Base-by-base conservation (phyloP, 2,113 vertebrate species). In the Platycercus adscitus region DNA sequence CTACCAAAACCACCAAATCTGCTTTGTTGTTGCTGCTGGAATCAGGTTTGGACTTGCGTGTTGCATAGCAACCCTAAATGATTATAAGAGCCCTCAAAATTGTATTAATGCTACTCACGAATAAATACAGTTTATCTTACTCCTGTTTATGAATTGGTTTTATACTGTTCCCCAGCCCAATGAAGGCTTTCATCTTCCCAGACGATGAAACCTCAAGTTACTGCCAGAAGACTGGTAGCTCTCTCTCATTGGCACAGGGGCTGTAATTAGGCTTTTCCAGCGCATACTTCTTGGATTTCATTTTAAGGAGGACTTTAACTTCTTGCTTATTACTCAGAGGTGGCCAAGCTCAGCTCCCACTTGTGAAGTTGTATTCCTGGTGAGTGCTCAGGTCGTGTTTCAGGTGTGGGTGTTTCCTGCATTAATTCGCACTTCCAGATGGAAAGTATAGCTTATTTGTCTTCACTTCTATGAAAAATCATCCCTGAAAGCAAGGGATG, bases 11-110 rank as follows among this genome's bases (percentile, higher is more conserved):
- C 69, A 79, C 61, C 61, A 72, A 73, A 39, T 65, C 66, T 71
- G 35, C 64, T 70, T 84, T 43, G 19, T 35, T 63, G 37, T 79
- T 89, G 79, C 64, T 82, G 20, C 26, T 70, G 55, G 43, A 65
- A 83, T 90, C 29, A 3, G 43, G 66, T 76, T 91, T 55, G 61
- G 77, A 89, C 65, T 65, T 56, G 37, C 6, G 29, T 64, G 91
- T 81, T 97, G 88, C 86, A 75, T 76, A 94, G 91, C 95, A 96
- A 89, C 73, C 39, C 73, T 56, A 66, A 92, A 95, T 87, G 79
- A 89, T 91, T 84, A 35, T 79, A 69, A 93, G 56, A 89, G 16
- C 63, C 28, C 80, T 92, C 81, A 35, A 72, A 78, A 76, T 56
- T 18, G 41, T 82, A 72, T 89, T 95, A 94, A 86, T 86, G 73